Conservation (phyloP, 2,113 vertebrate species). For the Xyliphius kryptos region DNA sequence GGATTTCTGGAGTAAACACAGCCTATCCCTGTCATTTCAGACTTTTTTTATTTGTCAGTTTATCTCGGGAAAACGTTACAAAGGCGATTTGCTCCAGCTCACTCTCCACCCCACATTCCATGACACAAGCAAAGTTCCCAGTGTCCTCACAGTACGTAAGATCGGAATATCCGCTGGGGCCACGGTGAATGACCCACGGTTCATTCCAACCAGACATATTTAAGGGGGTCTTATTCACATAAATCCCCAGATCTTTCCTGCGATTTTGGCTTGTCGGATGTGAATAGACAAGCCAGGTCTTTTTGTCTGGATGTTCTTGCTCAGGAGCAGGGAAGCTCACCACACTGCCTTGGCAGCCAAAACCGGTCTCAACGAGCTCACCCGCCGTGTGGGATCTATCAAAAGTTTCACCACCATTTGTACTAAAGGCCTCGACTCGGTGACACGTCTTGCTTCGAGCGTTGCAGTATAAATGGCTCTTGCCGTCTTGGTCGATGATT, state of each 20-base stretch:
- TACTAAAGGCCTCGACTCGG: slow-evolving; percentile 73
- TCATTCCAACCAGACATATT: slow-evolving; percentile 58
- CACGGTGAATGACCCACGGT: slow-evolving; percentile 70
- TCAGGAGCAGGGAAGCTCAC: slow-evolving; percentile 70
- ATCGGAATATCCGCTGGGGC: slow-evolving; percentile 86
- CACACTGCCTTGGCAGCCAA: slow-evolving; percentile 87
- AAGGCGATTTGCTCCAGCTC: slow-evolving; percentile 67
- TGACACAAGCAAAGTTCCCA: slow-evolving; percentile 74
- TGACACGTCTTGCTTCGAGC: slow-evolving; percentile 61
- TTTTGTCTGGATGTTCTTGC: slow-evolving; percentile 47
- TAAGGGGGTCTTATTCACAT: slow-evolving; percentile 71
- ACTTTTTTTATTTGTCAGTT: slow-evolving; percentile 60
- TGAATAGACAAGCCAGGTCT: slow-evolving; percentile 80
- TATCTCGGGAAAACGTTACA: slow-evolving; percentile 56
- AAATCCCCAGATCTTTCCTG: slow-evolving; percentile 76
- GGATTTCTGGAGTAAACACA: no score
- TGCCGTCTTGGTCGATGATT: slow-evolving; percentile 51
- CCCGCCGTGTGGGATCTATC: slow-evolving; percentile 46
- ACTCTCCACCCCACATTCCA: slow-evolving; percentile 74
- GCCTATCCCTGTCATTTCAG: no score
- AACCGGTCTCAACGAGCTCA: slow-evolving; percentile 59
- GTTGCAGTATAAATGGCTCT: slow-evolving; percentile 76
- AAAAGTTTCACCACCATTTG: slow-evolving; percentile 63
- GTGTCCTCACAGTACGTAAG: slow-evolving; percentile 69
- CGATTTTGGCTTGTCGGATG: slow-evolving; percentile 69